Evolutionary conservation across 2,888 invertebrate species (phyloP), one percentile per base, ranked within the genome.

Genomic region (Herminia tarsipennalis): DNA sequence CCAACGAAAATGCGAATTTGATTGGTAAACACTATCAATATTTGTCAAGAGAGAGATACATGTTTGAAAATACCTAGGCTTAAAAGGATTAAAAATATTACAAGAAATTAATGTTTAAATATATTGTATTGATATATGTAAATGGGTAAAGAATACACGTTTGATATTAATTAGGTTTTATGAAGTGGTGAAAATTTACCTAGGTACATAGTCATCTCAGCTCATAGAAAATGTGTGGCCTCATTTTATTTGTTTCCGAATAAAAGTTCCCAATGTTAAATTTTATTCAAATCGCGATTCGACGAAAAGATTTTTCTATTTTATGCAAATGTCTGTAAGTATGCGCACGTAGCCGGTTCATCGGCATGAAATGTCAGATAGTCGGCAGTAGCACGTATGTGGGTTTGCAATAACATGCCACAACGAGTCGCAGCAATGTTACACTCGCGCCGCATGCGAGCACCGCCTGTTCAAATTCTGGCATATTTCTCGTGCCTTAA

Each of bases 331-430:
- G 71, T 72, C 59, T 64, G 70, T 68, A 79, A 83, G 78, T 79
- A 84, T 82, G 81, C 70, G 74, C 80, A 78, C 83, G 81, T 77
- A 83, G 78, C 75, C 73, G 73, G 84, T 86, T 87, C 87, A 89
- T 88, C 80, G 88, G 87, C 83, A 88, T 88, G 88, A 89, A 89
- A 88, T 87, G 88, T 88, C 88, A 86, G 87, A 85, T 81, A 86
- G 86, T 83, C 84, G 78, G 81, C 79, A 73, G 78, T 64, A 76
- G 77, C 81, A 84, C 83, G 87, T 89, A 88, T 87, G 88, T 83
- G 83, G 87, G 85, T 86, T 88, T 83, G 90, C 88, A 91, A 91
- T 91, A 91, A 91, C 90, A 91, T 88, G 87, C 89, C 89, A 81
- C 88, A 83, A 84, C 80, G 86, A 85, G 82, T 88, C 81, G 78